Evolutionary conservation across 2,888 invertebrate genomes (phyloP).

Genomic region (Lypha dubia): DNA sequence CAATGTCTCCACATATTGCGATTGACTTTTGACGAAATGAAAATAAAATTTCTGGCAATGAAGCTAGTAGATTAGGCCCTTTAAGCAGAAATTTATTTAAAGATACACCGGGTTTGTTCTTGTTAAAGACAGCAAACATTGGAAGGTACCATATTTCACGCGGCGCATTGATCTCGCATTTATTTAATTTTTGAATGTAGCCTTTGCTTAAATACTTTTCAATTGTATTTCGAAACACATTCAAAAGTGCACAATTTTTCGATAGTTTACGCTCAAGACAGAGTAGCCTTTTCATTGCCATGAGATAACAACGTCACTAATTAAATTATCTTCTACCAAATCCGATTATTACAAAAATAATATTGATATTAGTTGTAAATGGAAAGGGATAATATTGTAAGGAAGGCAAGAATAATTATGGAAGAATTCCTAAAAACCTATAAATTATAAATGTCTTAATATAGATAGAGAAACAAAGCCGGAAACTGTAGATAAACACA

Average conservation of each 20-base stretch:
- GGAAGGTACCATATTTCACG: conserved; percentile 39
- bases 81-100: conserved; percentile 14
- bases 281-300: background rate
- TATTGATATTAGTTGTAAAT: too few relatives aligned
- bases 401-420: too few relatives aligned
- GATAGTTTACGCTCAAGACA: conserved; percentile 17
- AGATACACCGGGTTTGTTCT: conserved; percentile 23
- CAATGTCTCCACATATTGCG: background rate
- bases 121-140: too few relatives aligned
- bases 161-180: conserved; percentile 19
- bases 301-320: too few relatives aligned
- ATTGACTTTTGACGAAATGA: background rate
- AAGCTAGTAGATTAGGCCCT: background rate
- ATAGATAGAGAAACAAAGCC: too few relatives aligned
- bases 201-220: conserved; percentile 33
- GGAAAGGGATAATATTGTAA: too few relatives aligned
- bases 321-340: too few relatives aligned
- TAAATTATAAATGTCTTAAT: too few relatives aligned
- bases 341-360: too few relatives aligned
- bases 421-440: too few relatives aligned
- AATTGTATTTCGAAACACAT: conserved; percentile 44
- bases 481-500: too few relatives aligned
- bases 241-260: background rate
- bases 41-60: background rate
- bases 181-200: conserved; percentile 34